Evolutionary conservation across 2,888 invertebrate species (phyloP).

Genomic region (Melieria crassipennis): DNA sequence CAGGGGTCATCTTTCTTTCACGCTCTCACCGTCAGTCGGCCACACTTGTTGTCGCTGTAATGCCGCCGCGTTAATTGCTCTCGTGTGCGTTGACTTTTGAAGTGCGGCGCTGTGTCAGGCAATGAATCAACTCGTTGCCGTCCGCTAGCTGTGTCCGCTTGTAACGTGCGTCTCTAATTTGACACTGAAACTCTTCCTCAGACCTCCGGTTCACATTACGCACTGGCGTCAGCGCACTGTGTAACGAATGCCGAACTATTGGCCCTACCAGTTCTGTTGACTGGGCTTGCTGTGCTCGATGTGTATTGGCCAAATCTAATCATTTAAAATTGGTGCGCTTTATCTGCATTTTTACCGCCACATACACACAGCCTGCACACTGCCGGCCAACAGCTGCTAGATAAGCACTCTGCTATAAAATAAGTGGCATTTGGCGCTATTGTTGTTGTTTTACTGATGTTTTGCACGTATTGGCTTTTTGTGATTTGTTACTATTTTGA

Average conservation of each 20-base stretch:
- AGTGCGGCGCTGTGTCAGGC: no score
- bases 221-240: conserved; percentile 8
- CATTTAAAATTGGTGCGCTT: neutral
- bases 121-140: no score
- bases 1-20: no score
- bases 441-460: no score
- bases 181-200: neutral
- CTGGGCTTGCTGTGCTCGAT: neutral
- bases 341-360: neutral
- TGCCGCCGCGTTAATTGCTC: no score
- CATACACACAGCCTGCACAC: neutral
- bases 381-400: neutral
- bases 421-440: no score
- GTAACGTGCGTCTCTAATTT: no score
- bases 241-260: neutral
- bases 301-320: conserved; percentile 5
- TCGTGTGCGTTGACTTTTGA: no score
- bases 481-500: neutral
- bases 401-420: conserved; percentile 1
- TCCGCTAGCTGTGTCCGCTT: no score
- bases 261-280: neutral
- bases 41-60: no score
- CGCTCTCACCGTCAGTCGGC: no score
- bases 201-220: conserved; percentile 8
- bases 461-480: neutral